phyloP scores from a whole-genome alignment of 2,888 invertebrate genomes.

The Hedya salicella region DNA sequence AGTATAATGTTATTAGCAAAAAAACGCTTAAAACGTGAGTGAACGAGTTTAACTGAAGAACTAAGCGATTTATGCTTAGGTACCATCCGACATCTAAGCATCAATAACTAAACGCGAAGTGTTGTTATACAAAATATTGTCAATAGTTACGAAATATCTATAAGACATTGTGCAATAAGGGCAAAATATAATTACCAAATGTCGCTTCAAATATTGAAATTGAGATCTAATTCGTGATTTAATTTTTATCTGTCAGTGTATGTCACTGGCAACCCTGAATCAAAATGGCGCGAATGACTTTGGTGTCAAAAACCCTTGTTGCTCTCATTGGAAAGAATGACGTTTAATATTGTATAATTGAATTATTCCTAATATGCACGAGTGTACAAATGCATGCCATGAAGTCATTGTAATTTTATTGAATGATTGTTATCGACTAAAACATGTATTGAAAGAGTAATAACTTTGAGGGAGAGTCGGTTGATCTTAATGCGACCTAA shows the following conservation, averaged over 20 bases:
- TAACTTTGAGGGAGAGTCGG: no score
- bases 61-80: conserved; percentile 1
- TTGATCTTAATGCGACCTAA: no score
- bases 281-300: no score
- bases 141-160: background rate
- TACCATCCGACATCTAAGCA: no score
- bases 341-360: conserved; percentile 15
- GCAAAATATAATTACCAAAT: no score
- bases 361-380: conserved; percentile 30
- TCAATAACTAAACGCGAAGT: no score
- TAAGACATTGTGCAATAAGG: background rate
- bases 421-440: conserved; percentile 44
- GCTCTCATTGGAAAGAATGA: background rate
- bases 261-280: no score
- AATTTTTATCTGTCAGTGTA: no score
- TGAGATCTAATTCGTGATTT: no score
- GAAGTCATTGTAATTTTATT: conserved; percentile 48
- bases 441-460: no score
- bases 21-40: conserved; percentile 19
- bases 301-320: no score
- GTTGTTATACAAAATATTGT: background rate
- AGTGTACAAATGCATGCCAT: conserved; percentile 41
- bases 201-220: no score
- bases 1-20: conserved; percentile 2
- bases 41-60: background rate